Evolutionary conservation across 2,888 invertebrate genomes (phyloP), one percentile per base, ranked within the genome.

Genomic region (Sinelater perroti): DNA sequence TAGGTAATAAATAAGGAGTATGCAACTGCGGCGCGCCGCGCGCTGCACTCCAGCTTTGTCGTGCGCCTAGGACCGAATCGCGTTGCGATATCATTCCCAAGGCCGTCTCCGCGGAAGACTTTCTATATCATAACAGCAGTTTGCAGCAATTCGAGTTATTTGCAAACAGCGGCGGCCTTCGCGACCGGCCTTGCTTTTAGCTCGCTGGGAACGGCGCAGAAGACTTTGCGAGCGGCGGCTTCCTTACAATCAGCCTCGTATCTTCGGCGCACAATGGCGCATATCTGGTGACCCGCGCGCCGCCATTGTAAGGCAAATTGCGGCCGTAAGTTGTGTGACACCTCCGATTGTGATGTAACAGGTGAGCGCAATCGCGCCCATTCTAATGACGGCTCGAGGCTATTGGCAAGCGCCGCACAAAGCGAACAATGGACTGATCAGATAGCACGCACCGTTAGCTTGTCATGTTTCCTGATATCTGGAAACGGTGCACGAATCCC

Each of bases 391-490:
- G 18, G 11, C 8, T 35, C n/a, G 10, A 28, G 13, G 16, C 45
- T 14, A 45, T 45, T 46, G 46, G 31, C 33, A 46, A 46, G 18
- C 31, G 20, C 21, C 36, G 21, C 20, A 20, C 38, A 38, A 18
- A 38, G 10, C 17, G 30, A 35, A 40, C 40, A 40, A 40, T 40
- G 7, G 40, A 24, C 8, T 24, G 24, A 40, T 40, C 40, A 24
- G 40, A 40, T 40, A 40, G 42, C 38, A 40, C 49, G 47, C 20
- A 55, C 55, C 47, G 55, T 55, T 55, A 55, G 17, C 7, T 55
- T 49, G 47, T 47, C 54, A 45, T 40, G 40, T 55, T 55, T 47
- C 55, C 55, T 55, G 47, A 55, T 47, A 55, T 55, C 47, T 49
- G 47, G 33, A 55, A 49, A 28, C 36, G 55, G 24, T 55, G 49